Conservation (phyloP, 2,113 vertebrate species). For the Cyrtonyx montezumae region DNA sequence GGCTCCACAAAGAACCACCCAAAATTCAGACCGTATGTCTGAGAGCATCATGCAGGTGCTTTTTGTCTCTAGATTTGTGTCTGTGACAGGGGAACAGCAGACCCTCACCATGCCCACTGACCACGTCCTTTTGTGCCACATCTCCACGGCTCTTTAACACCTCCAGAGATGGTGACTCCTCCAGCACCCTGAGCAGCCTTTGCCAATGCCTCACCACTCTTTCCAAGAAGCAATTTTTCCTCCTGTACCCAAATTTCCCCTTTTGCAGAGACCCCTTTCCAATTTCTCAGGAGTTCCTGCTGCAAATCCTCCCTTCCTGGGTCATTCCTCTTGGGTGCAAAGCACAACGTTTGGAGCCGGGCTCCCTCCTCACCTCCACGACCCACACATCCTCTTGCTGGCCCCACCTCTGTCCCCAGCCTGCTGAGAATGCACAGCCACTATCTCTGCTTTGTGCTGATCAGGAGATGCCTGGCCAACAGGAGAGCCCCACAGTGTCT, state of each 20-base stretch:
- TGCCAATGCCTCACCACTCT: no score
- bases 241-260: neutral
- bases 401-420: neutral
- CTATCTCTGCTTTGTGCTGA: neutral
- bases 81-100: no score
- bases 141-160: no score
- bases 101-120: no score
- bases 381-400: neutral
- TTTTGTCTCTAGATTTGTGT: no score
- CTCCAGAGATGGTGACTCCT: no score
- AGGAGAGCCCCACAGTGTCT: neutral
- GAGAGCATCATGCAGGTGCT: no score
- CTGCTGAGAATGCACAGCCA: neutral
- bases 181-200: no score
- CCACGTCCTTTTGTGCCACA: no score
- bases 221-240: neutral
- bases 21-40: no score
- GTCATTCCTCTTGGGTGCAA: neutral
- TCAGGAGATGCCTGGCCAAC: accelerated
- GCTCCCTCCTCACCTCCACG: neutral
- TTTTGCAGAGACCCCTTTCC: neutral
- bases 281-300: neutral
- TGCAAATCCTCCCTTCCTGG: neutral
- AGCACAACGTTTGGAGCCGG: neutral
- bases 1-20: no score